Evolutionary conservation across 2,113 vertebrate genomes (phyloP), one percentile per base, ranked within the genome.

Genomic region (Dinomys branickii): DNA sequence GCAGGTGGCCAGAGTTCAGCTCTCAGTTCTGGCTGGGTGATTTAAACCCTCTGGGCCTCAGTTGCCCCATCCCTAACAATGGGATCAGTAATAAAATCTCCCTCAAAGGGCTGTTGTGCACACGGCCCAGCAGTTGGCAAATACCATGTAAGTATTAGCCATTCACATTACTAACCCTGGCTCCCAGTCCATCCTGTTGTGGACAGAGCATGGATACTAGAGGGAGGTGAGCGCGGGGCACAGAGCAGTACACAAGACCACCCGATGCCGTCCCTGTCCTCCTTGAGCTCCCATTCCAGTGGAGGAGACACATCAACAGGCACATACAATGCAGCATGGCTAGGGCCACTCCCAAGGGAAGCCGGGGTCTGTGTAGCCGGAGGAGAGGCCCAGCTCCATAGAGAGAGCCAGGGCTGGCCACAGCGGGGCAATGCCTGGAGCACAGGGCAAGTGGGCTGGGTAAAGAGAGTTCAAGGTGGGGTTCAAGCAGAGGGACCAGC

Each of bases 241-340:
- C 69, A 8, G 87, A 94, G 81, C 77, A 0, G 41, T 73, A 94
- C 94, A 85, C 92, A 88, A 94, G 96, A 93, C 96, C 90, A 89
- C 28, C 69, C 61, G 96, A 78, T 73, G 91, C 97, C 50, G 0
- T 22, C 91, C 78, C 80, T 9, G 71, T 88, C 87, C 92, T 61
- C 86, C 95, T 58, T 5, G 44, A 93, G 71, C 38, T 71, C 75
- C 41, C 75, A 12, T 75, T 95, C 94, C 19, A 10, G 52, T 50
- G 61, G 58, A 89, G 50, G 92, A 95, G 87, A 91, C 44, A 5
- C 67, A 69, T 85, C 93, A 81, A 67, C 84, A 41, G 90, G 88
- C 92, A 85, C 90, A 71, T 75, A 41, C 87, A 50, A 69, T 38
- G 26, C 86, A 8, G 33, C 1, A 2, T 41, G 59, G 88, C 89